These are phyloP conservation scores for Sterna hirundo DNA, from an alignment of 2,113 vertebrate genomes.

Conservation along the genomic window DNA sequence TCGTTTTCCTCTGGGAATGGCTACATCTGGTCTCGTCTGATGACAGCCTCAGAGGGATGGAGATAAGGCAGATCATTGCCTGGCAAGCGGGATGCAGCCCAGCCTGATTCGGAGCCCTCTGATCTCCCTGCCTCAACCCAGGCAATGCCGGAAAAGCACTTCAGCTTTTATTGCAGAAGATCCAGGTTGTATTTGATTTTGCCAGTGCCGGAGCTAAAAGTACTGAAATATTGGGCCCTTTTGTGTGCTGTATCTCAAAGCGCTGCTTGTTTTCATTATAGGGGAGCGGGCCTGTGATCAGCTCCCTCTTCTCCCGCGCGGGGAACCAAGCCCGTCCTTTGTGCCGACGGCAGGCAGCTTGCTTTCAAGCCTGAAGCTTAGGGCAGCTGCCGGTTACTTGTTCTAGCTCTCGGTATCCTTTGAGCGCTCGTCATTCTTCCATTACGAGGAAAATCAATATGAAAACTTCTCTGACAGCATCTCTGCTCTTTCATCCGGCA, in stretches of 20 bases:
- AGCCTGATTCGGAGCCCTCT: background rate
- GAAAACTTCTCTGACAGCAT: background rate
- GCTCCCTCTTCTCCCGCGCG: background rate
- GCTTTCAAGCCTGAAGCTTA: background rate
- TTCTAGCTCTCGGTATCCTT: background rate
- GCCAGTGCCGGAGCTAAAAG: background rate
- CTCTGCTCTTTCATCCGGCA: background rate
- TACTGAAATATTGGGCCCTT: background rate
- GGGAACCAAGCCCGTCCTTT: background rate
- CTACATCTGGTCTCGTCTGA: fast-evolving
- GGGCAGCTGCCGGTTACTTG: background rate
- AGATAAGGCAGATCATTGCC: background rate
- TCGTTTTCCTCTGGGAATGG: background rate
- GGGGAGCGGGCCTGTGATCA: background rate
- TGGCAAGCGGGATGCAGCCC: background rate
- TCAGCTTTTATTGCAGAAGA: background rate
- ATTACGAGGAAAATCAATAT: background rate
- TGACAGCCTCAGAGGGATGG: background rate
- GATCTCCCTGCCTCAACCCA: background rate
- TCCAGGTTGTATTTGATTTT: background rate
- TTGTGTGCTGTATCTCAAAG: background rate
- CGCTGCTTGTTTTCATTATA: background rate
- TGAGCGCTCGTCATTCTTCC: background rate
- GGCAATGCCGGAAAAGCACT: background rate
- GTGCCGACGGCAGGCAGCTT: background rate